phyloP scores from a whole-genome alignment of 2,888 invertebrate genomes.

The Phymatocera aterrima region DNA sequence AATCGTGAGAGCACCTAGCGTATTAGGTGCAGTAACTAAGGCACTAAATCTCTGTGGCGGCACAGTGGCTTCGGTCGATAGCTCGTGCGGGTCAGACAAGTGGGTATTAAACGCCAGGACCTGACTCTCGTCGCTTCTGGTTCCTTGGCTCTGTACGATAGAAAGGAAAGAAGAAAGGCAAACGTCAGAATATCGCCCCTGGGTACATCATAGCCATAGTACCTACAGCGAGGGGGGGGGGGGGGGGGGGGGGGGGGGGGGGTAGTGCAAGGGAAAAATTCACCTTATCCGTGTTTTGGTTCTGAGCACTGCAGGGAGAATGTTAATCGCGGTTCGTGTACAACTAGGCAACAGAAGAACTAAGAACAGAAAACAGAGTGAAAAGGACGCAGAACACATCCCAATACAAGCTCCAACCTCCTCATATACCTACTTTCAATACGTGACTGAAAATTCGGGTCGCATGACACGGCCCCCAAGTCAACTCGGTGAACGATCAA shows the following conservation, averaged over 20 bases:
- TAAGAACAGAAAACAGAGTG: background rate
- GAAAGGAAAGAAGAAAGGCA: background rate
- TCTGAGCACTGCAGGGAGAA: background rate
- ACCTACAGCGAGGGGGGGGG: background rate
- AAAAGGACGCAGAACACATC: background rate
- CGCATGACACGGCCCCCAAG: background rate
- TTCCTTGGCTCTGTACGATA: conserved; percentile 21
- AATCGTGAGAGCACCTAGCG: conserved; percentile 33
- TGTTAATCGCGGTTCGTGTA: conserved; percentile 26
- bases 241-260: background rate
- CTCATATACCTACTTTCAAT: background rate
- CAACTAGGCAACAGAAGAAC: background rate
- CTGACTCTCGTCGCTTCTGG: conserved; percentile 7
- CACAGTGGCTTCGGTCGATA: conserved; percentile 44
- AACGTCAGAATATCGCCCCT: conserved; percentile 16
- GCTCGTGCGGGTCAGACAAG: conserved; percentile 47
- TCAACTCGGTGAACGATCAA: conserved; percentile 18
- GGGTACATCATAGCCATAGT: background rate
- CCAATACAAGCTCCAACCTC: background rate
- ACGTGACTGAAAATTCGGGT: conserved; percentile 11
- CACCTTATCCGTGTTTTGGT: conserved; percentile 16
- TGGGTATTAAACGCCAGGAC: conserved; percentile 51
- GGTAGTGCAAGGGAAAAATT: background rate
- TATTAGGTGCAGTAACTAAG: conserved; percentile 46
- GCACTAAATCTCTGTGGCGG: conserved; percentile 45